Conservation (phyloP, 2,797 vertebrate genomes). For the Enteromius afrohamiltoni region DNA sequence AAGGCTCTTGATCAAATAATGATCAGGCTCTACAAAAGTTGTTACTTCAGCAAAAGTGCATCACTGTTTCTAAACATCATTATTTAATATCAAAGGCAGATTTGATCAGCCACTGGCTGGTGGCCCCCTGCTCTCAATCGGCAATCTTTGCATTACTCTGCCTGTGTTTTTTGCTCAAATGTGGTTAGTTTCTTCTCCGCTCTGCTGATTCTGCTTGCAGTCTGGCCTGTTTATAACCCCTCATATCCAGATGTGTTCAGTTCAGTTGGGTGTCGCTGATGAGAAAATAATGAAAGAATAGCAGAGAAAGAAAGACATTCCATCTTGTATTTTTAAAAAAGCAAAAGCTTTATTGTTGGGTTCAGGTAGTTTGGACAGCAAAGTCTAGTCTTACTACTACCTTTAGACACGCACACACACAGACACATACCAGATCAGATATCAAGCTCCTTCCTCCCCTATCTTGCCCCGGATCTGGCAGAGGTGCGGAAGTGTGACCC, state of each 20-base stretch:
- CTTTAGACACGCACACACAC: background rate
- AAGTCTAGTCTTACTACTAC: slow-evolving; percentile 17
- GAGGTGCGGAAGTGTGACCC: slow-evolving; percentile 52
- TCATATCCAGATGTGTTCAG: slow-evolving; percentile 51
- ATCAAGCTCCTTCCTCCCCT: slow-evolving; percentile 49
- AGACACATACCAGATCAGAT: slow-evolving; percentile 55
- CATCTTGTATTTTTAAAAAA: background rate
- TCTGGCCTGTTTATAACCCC: slow-evolving; percentile 57
- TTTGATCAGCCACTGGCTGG: background rate
- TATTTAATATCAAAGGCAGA: background rate
- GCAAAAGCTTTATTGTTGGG: slow-evolving; percentile 19
- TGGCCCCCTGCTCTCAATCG: slow-evolving; percentile 20
- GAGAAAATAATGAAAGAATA: slow-evolving; percentile 1
- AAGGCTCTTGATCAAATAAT: background rate
- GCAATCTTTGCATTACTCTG: background rate
- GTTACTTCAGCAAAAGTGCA: background rate
- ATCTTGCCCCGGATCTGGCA: slow-evolving; percentile 42
- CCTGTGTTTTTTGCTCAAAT: slow-evolving; percentile 47
- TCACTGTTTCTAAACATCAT: background rate
- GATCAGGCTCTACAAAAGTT: background rate
- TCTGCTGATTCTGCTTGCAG: slow-evolving; percentile 35
- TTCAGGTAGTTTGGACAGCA: slow-evolving; percentile 6
- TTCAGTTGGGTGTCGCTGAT: slow-evolving; percentile 51
- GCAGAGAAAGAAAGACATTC: slow-evolving; percentile 13
- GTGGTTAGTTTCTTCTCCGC: slow-evolving; percentile 51